phyloP scores from a whole-genome alignment of 2,113 vertebrate genomes.

The Mesocricetus auratus region DNA sequence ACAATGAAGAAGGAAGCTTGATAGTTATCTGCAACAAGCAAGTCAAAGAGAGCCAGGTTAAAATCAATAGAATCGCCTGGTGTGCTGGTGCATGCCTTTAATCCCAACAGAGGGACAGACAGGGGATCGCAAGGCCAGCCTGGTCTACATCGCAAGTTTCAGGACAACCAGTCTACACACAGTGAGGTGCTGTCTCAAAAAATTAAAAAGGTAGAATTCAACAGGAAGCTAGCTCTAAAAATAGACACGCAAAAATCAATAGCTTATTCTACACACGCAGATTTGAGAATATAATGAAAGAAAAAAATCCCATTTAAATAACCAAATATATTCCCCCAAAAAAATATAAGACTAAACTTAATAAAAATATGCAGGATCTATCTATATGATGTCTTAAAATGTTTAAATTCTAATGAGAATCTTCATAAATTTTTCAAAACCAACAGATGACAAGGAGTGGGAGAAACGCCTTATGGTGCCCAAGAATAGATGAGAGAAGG shows the following conservation, averaged over 20 bases:
- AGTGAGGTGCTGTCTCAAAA: neutral
- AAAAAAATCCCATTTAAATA: conserved; percentile 57
- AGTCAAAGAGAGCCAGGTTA: conserved; percentile 18
- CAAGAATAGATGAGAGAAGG: neutral
- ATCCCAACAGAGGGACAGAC: neutral
- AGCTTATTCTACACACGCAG: conserved; percentile 35
- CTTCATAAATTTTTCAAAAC: conserved; percentile 38
- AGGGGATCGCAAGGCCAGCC: neutral
- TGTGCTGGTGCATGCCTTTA: neutral
- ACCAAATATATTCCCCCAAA: neutral
- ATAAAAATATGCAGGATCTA: conserved; percentile 20
- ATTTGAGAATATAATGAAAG: conserved; percentile 68
- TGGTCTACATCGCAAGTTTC: neutral
- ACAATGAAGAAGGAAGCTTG: neutral
- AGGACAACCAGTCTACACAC: neutral
- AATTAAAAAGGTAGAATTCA: conserved; percentile 2
- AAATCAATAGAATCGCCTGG: neutral
- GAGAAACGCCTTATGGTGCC: neutral
- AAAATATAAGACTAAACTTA: conserved; percentile 18
- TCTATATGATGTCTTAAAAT: neutral
- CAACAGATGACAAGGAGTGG: neutral
- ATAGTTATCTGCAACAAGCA: neutral
- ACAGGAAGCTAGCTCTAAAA: conserved; percentile 49
- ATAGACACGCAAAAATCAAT: conserved; percentile 61
- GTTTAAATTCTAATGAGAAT: conserved; percentile 56